Evolutionary conservation across 2,113 vertebrate genomes (phyloP), one percentile per base, ranked within the genome.

Genomic region (Indri indri): DNA sequence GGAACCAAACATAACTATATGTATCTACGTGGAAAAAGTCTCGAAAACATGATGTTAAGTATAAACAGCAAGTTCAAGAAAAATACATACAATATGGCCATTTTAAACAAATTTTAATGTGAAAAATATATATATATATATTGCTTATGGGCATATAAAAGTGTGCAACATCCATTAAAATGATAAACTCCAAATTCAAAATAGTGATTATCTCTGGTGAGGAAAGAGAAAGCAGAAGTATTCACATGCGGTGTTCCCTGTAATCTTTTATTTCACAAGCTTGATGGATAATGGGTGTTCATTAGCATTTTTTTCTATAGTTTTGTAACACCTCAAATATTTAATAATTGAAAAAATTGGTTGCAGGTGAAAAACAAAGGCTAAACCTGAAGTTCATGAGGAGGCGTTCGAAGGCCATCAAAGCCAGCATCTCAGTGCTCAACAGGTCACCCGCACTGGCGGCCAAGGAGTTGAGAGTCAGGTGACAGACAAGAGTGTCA

Each of bases 1-100:
- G 91, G 40, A 95, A 59, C 17, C 45, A 83, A 71, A 3, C 32
- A 45, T 7, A 70, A 14, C 14, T 66, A 76, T 5, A 66, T 14
- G 4, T 59, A 59, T 77, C 30, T 90, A 70, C 1, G 57, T 5
- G 61, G 27, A 88, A 45, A 79, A 95, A 42, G 27, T 87, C 45
- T 87, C 37, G 88, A 71, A 83, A 90, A 70, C 34, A 73, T 63
- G 13, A 40, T 6, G 37, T 80, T 81, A 82, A 9, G 17, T 76
- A 22, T 94, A 63, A 85, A 82, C 92, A 87, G 13, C 3, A 50
- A 45, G n/a, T 76, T 92, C 27, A 71, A 83, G 70, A 91, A 84
- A 95, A 68, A 66, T 63, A 84, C 2, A 54, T 20, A 61, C n/a
- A 74, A 30, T 84, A 68, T 17, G 25, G 30, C 9, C 71, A 54